These are phyloP conservation scores for Leucophenga varia DNA, from an alignment of 1,140 invertebrate species.

Conservation along the genomic window DNA sequence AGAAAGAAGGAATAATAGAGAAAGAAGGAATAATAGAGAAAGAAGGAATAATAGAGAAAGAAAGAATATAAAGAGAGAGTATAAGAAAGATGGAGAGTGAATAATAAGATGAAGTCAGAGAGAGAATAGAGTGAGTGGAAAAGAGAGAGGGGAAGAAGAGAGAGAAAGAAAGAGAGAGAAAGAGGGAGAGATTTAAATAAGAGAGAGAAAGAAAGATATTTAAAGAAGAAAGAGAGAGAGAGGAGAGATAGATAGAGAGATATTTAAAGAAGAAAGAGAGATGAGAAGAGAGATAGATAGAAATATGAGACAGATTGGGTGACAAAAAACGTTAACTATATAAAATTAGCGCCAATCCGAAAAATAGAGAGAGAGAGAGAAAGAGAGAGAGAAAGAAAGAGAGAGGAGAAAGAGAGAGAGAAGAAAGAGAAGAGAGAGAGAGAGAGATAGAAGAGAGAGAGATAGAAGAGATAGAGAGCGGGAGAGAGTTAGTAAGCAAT, in stretches of 20 bases:
- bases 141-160: neutral
- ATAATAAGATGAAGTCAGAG: neutral
- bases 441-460: slow-evolving; percentile 2
- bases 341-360: neutral
- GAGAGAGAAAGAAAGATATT: neutral
- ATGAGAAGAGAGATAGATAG: neutral
- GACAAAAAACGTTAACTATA: slow-evolving; percentile 11
- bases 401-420: slow-evolving; percentile 2
- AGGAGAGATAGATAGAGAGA: neutral
- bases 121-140: neutral
- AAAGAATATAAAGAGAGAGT: slow-evolving; percentile 26
- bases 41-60: slow-evolving; percentile 39
- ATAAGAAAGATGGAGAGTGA: slow-evolving; percentile 1
- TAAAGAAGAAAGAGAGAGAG: neutral
- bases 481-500: no score
- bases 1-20: no score
- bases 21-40: slow-evolving; percentile 29
- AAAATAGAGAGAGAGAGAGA: neutral
- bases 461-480: slow-evolving; percentile 12
- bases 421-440: neutral
- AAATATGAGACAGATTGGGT: slow-evolving; percentile 8
- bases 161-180: neutral
- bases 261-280: neutral
- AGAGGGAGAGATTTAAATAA: neutral
- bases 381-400: slow-evolving; percentile 4